Evolutionary conservation across 2,888 invertebrate species (phyloP), one percentile per base, ranked within the genome.

Genomic region (Steromphala cineraria): DNA sequence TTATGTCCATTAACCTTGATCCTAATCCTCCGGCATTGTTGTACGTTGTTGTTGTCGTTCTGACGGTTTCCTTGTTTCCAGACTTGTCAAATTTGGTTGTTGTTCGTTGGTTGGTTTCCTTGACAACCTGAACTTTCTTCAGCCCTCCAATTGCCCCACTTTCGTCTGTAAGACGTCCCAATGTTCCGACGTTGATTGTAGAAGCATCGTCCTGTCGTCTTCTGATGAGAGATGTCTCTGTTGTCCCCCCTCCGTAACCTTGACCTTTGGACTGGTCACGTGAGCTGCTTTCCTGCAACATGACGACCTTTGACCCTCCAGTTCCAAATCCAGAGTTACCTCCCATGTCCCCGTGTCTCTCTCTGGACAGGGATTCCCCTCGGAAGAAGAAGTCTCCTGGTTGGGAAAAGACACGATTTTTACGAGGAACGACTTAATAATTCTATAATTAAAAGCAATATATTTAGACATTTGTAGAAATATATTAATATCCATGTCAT

Each of bases 41-140:
- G 52, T 75, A 75, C 13, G n/a, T 75, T 17, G 75, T 75, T 21
- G 75, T 75, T 21, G 75, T 75, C 21, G 75, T 52, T 24, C 52
- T 40, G 13, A 24, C 52, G 0, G 75, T 75, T 17, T 75, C 52
- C 52, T 75, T 75, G 75, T 52, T 52, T 4, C 75, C 75, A 7
- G 40, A 46, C 4, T 52, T 52, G 24, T 75, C 75, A 52, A 75
- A 75, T 24, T 46, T 75, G 21, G 75, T 75, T 40, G 75, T 75
- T 19, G 75, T 75, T 52, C 75, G 31, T 21, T 75, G 75, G 3
- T 40, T 46, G 21, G 75, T 75, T 52, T 75, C 75, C 52, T 75
- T 75, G 46, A 75, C 75, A 40, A 75, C 24, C 52, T 75, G 75
- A 19, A 75, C 53, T 52, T 40, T 75, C 75, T 75, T 75, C 75